These are phyloP conservation scores for Picus viridis DNA, from an alignment of 2,797 vertebrate species.

Conservation along the genomic window DNA sequence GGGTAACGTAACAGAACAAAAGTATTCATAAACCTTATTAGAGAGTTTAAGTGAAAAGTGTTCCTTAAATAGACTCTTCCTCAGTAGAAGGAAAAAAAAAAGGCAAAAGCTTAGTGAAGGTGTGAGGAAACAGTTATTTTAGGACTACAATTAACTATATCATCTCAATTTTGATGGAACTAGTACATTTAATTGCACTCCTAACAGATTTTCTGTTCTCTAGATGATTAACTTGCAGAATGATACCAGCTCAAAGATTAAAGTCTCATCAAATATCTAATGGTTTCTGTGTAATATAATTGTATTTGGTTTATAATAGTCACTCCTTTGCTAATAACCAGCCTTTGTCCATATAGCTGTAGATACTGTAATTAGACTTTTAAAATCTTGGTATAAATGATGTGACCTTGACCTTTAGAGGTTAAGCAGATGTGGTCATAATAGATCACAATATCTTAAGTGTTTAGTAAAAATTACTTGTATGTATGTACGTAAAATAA, in stretches of 20 bases:
- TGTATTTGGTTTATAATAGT: conserved; percentile 52
- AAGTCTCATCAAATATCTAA: conserved; percentile 55
- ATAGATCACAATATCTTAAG: background rate
- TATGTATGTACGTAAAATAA: background rate
- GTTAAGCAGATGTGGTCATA: background rate
- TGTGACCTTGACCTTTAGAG: conserved; percentile 44
- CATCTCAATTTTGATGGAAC: conserved; percentile 26
- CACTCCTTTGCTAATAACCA: conserved; percentile 38
- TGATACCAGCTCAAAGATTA: conserved; percentile 45
- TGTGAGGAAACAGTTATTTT: conserved; percentile 56
- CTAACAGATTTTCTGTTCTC: conserved; percentile 51
- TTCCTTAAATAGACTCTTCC: conserved; percentile 38
- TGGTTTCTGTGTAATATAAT: conserved; percentile 33
- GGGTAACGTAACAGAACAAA: background rate
- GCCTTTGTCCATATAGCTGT: background rate
- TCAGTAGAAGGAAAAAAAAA: background rate
- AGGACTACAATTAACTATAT: conserved; percentile 27
- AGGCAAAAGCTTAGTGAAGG: background rate
- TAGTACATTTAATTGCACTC: conserved; percentile 43
- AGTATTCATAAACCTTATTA: background rate
- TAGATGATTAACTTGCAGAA: conserved; percentile 56
- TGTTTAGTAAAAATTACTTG: background rate
- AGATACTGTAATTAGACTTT: background rate
- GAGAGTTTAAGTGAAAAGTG: conserved; percentile 2
- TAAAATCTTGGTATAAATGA: background rate